A percentile compares a stretch with the other conserved stretches of the same genome.
These are phyloP conservation scores for Amphimedon queenslandica DNA, from an alignment of 37 sponge, comb jelly and placozoan genomes.

Conservation along the genomic window DNA sequence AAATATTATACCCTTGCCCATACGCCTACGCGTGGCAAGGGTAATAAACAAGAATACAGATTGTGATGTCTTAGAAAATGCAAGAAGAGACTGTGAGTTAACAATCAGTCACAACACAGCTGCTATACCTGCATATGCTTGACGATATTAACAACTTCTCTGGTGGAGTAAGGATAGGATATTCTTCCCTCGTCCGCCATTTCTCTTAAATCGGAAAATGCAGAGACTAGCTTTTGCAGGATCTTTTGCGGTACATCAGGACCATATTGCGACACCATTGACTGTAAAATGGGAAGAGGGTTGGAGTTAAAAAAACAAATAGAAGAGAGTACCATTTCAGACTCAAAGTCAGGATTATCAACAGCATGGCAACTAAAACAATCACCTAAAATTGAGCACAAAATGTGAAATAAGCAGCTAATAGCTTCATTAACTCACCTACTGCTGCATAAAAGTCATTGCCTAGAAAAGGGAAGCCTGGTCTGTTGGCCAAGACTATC, in stretches of 20 bases:
- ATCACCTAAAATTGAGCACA: constrained; percentile 45
- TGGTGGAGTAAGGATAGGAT: constrained; percentile 90
- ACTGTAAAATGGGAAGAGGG: constrained; percentile 16
- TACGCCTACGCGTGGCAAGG: too few species aligned
- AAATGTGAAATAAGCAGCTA: background rate
- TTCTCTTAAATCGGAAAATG: constrained; percentile 77
- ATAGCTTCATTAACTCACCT: constrained; percentile 18
- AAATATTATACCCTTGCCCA: too few species aligned
- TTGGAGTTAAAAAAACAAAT: background rate
- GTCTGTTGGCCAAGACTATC: constrained; percentile 90
- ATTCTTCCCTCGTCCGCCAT: constrained; percentile 85
- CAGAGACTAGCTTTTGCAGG: constrained; percentile 68
- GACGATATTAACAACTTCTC: constrained; percentile 88
- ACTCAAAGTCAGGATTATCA: constrained; percentile 84
- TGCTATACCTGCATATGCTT: constrained; percentile 85
- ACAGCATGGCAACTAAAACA: constrained; percentile 90
- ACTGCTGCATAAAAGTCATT: constrained; percentile 93
- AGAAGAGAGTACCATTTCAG: constrained; percentile 70
- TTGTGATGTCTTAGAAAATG: background rate
- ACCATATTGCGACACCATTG: constrained; percentile 79
- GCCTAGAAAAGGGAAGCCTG: constrained; percentile 95
- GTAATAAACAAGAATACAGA: background rate
- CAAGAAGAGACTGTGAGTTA: too few species aligned
- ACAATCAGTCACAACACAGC: too few species aligned
- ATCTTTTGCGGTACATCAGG: constrained; percentile 57